Conservation (phyloP, 2,888 invertebrate species). For the Drosophila colorata region DNA sequence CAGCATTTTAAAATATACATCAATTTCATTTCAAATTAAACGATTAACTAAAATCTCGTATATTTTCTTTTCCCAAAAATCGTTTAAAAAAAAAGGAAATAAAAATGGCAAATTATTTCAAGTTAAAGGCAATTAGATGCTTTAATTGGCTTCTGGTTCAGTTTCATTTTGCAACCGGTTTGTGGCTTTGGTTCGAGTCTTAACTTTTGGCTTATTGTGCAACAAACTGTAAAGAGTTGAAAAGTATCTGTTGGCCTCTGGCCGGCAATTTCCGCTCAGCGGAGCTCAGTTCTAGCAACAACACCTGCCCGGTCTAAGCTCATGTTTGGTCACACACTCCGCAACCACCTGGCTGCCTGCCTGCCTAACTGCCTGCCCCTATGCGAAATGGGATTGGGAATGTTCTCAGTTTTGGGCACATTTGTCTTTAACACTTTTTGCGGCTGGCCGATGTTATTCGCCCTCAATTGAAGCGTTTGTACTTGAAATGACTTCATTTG, state of each 20-base stretch:
- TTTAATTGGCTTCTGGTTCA: slow-evolving; percentile 49
- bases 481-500: slow-evolving; percentile 76
- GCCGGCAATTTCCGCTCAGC: slow-evolving; percentile 57
- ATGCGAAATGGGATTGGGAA: slow-evolving; percentile 22
- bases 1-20: slow-evolving; percentile 30
- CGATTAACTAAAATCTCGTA: background rate
- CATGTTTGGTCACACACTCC: background rate
- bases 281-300: slow-evolving; percentile 28
- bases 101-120: slow-evolving; percentile 33
- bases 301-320: slow-evolving; percentile 26
- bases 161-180: slow-evolving; percentile 42
- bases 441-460: slow-evolving; percentile 41
- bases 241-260: slow-evolving; percentile 33
- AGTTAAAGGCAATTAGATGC: slow-evolving; percentile 38
- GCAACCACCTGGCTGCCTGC: slow-evolving; percentile 18
- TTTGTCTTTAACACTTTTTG: slow-evolving; percentile 32
- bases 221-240: slow-evolving; percentile 38
- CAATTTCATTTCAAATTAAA: background rate
- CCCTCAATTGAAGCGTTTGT: slow-evolving; percentile 59
- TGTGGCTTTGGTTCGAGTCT: slow-evolving; percentile 4
- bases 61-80: background rate
- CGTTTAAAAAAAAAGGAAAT: background rate
- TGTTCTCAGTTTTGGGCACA: slow-evolving; percentile 23
- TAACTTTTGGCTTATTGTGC: slow-evolving; percentile 46
- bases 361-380: background rate